Evolutionary conservation across 2,113 vertebrate species (phyloP).

Genomic region (Crotophaga sulcirostris): DNA sequence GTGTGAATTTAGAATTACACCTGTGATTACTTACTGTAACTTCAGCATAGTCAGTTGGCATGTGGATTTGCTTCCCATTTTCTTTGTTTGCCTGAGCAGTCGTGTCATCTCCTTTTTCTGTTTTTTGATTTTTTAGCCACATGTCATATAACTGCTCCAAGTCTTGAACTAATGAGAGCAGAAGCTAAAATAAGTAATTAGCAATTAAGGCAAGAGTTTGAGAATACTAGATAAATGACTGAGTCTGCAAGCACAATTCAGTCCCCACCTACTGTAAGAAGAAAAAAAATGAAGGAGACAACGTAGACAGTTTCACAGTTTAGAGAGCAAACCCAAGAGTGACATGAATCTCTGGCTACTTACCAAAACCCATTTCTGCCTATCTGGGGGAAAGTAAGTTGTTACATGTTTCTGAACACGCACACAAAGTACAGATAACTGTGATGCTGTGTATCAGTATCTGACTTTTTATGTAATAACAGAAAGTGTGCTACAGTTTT

Average conservation of each 20-base stretch:
- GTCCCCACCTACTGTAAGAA: neutral
- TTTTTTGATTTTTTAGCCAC: slow-evolving; percentile 92
- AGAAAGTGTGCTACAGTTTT: neutral
- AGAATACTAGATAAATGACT: slow-evolving; percentile 15
- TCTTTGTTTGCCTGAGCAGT: slow-evolving; percentile 80
- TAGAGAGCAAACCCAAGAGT: neutral
- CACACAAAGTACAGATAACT: neutral
- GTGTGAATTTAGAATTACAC: neutral
- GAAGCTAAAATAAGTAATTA: slow-evolving; percentile 64
- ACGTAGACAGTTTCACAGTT: neutral
- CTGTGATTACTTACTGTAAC: slow-evolving; percentile 83
- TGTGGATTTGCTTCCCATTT: slow-evolving; percentile 95
- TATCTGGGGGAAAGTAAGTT: neutral
- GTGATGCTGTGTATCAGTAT: neutral
- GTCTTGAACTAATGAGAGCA: slow-evolving; percentile 88
- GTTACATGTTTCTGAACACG: neutral
- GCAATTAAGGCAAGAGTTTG: slow-evolving; percentile 38
- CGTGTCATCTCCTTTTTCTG: slow-evolving; percentile 85
- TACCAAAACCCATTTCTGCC: neutral
- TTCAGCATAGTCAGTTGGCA: slow-evolving; percentile 97
- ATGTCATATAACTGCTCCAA: slow-evolving; percentile 96
- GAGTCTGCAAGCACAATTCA: slow-evolving; percentile 11
- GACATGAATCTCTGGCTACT: neutral
- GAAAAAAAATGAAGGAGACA: neutral
- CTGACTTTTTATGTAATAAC: neutral